phyloP scores from a whole-genome alignment of 2,888 invertebrate species.

The Cistogaster globosa region DNA sequence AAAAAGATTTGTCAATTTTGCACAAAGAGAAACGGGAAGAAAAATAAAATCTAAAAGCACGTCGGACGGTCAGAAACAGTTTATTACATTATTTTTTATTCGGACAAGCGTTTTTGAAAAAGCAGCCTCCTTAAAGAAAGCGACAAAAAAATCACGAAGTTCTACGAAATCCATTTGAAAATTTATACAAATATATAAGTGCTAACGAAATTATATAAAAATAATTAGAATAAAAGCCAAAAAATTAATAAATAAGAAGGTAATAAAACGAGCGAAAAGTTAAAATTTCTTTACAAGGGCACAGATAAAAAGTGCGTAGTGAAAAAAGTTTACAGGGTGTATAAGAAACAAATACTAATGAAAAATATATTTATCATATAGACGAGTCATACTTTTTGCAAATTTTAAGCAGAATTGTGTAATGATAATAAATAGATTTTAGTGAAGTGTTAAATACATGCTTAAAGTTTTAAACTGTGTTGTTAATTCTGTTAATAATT shows the following conservation, averaged over 20 bases:
- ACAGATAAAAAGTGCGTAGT: neutral
- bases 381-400: slow-evolving; percentile 56
- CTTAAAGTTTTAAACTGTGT: too few species aligned
- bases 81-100: slow-evolving; percentile 36
- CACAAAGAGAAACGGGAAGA: too few species aligned
- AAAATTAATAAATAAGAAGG: slow-evolving; percentile 21
- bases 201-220: slow-evolving; percentile 46
- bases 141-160: slow-evolving; percentile 41
- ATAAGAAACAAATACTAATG: neutral
- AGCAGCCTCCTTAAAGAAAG: slow-evolving; percentile 19
- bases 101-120: slow-evolving; percentile 52
- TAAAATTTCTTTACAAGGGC: slow-evolving; percentile 12
- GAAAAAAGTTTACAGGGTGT: slow-evolving; percentile 43
- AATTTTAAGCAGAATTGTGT: slow-evolving; percentile 63
- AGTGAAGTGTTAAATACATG: slow-evolving; percentile 15
- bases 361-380: neutral
- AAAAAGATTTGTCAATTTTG: too few species aligned
- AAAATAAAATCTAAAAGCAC: neutral
- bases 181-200: slow-evolving; percentile 20
- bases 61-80: neutral
- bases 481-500: neutral
- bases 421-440: slow-evolving; percentile 48
- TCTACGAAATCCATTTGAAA: slow-evolving; percentile 50
- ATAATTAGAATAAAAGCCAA: neutral
- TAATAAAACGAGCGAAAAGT: slow-evolving; percentile 15